phyloP scores from a whole-genome alignment of 2,888 invertebrate species.

The Troilus luridus region DNA sequence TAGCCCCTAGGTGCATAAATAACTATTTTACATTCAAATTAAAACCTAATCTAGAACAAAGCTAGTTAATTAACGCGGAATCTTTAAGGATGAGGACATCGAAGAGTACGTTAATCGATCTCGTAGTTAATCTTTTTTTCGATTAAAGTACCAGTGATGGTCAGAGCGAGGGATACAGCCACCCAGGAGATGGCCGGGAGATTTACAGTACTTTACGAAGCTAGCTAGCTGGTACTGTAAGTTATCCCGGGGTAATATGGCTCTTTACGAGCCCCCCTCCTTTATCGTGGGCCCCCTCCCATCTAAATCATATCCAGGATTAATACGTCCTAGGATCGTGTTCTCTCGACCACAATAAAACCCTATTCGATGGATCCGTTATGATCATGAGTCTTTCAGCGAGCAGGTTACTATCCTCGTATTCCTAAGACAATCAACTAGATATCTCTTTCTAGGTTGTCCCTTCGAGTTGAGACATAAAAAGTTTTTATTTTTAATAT shows the following conservation, averaged over 20 bases:
- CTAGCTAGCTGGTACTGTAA: slow-evolving; percentile 1
- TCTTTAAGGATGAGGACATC: not conserved
- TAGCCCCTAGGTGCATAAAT: no score
- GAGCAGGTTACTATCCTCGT: not conserved
- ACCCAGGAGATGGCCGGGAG: not conserved
- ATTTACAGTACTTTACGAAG: not conserved
- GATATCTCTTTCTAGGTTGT: no score
- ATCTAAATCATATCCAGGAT: slow-evolving; percentile 26
- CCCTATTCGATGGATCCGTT: not conserved
- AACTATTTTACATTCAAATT: no score
- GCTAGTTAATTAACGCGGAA: no score
- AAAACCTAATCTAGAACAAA: no score
- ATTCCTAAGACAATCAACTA: not conserved
- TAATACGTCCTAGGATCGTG: slow-evolving; percentile 29
- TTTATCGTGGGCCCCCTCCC: not conserved
- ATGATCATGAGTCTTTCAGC: not conserved
- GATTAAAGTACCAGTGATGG: not conserved
- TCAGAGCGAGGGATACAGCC: not conserved
- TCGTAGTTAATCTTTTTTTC: no score
- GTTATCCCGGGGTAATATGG: not conserved
- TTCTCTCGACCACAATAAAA: slow-evolving; percentile 1
- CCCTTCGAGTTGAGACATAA: no score
- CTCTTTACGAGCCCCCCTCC: slow-evolving; percentile 19
- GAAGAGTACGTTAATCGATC: not conserved
- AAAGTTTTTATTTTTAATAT: no score